A percentile compares a stretch with the other conserved stretches of the same genome.
These are phyloP conservation scores for Ramazzottius varieornatus DNA, from an alignment of 2,888 invertebrate genomes.

Conservation along the genomic window DNA sequence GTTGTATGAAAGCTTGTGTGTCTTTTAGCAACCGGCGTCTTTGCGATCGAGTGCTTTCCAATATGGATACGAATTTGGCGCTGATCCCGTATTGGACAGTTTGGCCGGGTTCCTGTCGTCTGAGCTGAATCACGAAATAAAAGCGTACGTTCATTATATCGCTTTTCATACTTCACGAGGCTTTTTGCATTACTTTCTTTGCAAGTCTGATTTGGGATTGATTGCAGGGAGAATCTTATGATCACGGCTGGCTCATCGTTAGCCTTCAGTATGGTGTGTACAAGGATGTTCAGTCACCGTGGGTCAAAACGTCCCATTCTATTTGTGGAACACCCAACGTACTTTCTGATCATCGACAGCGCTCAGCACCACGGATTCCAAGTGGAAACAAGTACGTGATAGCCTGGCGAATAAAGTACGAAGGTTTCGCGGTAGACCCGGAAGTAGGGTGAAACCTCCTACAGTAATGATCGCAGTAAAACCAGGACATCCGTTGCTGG, in stretches of 20 bases:
- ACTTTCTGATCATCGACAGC: conserved; percentile 33
- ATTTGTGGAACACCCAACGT: conserved; percentile 37
- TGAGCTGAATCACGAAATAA: not conserved
- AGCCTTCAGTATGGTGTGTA: conserved; percentile 31
- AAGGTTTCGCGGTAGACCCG: no score
- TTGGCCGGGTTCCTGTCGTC: not conserved
- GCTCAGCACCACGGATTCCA: conserved; percentile 30
- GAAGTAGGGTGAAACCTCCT: no score
- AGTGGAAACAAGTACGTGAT: conserved; percentile 24
- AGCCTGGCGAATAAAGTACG: no score
- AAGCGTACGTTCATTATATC: not conserved
- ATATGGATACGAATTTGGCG: not conserved
- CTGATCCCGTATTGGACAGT: not conserved
- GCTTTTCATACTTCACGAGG: not conserved
- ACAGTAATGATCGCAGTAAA: no score
- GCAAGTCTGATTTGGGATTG: not conserved
- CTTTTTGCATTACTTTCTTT: not conserved
- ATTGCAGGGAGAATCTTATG: conserved; percentile 29
- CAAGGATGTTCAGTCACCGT: conserved; percentile 29
- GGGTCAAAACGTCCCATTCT: conserved; percentile 24
- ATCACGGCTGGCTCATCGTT: conserved; percentile 35
- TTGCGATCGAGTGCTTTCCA: not conserved
- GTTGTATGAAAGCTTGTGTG: no score
- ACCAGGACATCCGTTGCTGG: no score
- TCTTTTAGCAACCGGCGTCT: not conserved